Base-by-base conservation (phyloP, 2,797 vertebrate genomes). In the Hypotaenidia philippensis region DNA sequence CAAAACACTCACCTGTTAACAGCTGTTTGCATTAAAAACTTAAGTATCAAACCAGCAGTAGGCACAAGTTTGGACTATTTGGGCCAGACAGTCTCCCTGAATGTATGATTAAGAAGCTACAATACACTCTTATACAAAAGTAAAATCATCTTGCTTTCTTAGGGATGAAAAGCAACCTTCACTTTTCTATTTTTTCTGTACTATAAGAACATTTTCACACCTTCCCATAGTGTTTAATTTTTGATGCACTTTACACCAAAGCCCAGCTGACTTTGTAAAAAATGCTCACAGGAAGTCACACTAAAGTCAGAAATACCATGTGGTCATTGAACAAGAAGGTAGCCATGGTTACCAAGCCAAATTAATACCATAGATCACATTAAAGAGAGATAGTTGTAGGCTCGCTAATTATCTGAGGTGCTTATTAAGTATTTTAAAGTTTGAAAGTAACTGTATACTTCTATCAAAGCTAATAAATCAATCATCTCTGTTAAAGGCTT, bases 271-370 rank as follows among this genome's bases (percentile, higher is more conserved):
- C 92, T 91, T 57, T n/a, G 60, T 93, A 94, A 94, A 95, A 96
- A 76, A 31, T n/a, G 40, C 63, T 83, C 69, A 86, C 65, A 93
- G 91, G 92, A 96, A 95, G 84, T 88, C 83, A 94, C 87, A 50
- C 77, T 64, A 78, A 83, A 95, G n/a, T 95, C 90, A 90, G 85
- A 95, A 96, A 96, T 82, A 90, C 87, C 96, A 91, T 84, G 92
- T 79, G 93, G 87, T 71, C 22, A 1, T 59, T 50, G 59, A 95
- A 90, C 3, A 11, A 95, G 87, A 94, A 92, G 90, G 93, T 17
- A 92, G 55, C 65, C 49, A 59, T 3, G 34, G 75, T 74, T 90
- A 95, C 92, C 60, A 91, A 92, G 75, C n/a, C 76, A 94, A 94
- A 95, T 95, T 75, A 92, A 95, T 78, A 56, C 69, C 89, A 94